Evolutionary conservation across 2,888 invertebrate genomes (phyloP), one percentile per base, ranked within the genome.

Genomic region (Peribatodes rhomboidaria): DNA sequence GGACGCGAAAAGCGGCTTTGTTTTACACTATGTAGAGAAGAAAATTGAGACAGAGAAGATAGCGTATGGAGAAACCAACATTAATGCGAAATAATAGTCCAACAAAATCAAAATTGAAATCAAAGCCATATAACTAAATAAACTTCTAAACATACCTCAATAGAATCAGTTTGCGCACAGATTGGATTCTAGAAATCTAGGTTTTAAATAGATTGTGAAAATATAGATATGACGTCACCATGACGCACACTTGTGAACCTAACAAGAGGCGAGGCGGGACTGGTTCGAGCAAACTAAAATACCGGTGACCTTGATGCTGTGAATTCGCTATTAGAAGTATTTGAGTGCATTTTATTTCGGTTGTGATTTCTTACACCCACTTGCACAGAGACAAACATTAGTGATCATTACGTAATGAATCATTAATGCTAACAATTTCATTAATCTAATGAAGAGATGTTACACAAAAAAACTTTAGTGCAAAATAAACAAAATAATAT

Each of bases 281-380:
- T 55, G n/a, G 44, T n/a, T 11, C 13, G 0, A 11, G 11, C 13
- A 4, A 44, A 44, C 20, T 10, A 31, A 55, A 44, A 55, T 55
- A 55, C 27, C 33, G 4, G 1, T 11, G 55, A 33, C 44, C 33
- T 42, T 42, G 54, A 16, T 18, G 22, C 6, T 1, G 14, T 41
- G 11, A 52, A 37, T 14, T 20, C 27, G 11, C 4, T 42, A 1
- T n/a, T n/a, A n/a, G n/a, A n/a, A n/a, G n/a, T 44, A 18, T 55
- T 16, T 10, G n/a, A 55, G 44, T 55, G 55, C 55, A 55, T 13
- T 44, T 44, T 33, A 44, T 55, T 53, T 53, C 35, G 33, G 53
- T 8, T 10, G 3, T 22, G 2, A 16, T 47, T 8, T 47, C 7
- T 16, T 33, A 6, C 0, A n/a, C n/a, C n/a, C n/a, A n/a, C n/a